Evolutionary conservation across 2,113 vertebrate species (phyloP).

Genomic region (Tyrannus savana): DNA sequence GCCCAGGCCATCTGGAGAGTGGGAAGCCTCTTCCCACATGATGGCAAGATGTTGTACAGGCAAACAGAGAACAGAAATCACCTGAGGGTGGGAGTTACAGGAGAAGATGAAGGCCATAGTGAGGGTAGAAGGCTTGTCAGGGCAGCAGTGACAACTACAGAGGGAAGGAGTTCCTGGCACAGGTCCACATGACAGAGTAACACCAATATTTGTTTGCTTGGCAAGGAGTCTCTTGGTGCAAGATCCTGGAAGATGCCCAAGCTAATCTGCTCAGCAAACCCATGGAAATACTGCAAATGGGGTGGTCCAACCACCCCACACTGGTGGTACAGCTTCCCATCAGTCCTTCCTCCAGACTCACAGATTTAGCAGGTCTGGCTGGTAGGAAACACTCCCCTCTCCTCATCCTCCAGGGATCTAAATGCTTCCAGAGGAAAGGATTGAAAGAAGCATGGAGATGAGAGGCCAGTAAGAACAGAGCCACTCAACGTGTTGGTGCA

Average conservation of each 20-base stretch:
- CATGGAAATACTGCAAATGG: not conserved
- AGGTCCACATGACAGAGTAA: not conserved
- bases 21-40: not conserved
- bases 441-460: not conserved
- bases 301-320: not conserved
- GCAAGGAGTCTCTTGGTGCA: not conserved
- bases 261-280: not conserved
- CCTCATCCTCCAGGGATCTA: not conserved
- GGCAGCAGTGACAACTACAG: not conserved
- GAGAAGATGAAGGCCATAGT: not conserved
- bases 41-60: not conserved
- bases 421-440: not conserved
- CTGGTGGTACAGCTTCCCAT: not conserved
- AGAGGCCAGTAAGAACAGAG: not conserved
- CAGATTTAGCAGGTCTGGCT: not conserved
- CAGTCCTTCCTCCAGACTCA: not conserved
- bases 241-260: not conserved
- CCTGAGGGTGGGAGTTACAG: not conserved
- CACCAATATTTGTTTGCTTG: not conserved
- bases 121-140: not conserved
- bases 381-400: not conserved
- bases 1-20: not conserved
- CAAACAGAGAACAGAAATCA: not conserved
- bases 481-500: not conserved
- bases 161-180: not conserved